Evolutionary conservation across 2,113 vertebrate genomes (phyloP).

Genomic region (Scomber japonicus): DNA sequence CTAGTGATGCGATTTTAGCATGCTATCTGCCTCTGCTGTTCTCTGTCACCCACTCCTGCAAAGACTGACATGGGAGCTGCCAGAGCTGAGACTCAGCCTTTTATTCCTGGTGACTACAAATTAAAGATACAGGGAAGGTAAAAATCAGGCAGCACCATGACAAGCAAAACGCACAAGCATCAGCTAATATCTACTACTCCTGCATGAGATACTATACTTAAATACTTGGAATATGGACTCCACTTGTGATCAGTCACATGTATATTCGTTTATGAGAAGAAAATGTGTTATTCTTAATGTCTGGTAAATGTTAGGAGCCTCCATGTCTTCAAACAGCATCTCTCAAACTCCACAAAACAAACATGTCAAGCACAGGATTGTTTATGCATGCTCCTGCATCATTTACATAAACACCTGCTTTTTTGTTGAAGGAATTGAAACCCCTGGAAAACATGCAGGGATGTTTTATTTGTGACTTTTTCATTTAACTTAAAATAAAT

Average conservation of each 20-base stretch:
- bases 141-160: constrained; percentile 71
- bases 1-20: constrained; percentile 82
- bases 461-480: constrained; percentile 55
- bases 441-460: constrained; percentile 21
- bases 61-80: constrained; percentile 80
- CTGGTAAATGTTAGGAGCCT: constrained; percentile 6
- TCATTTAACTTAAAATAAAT: constrained; percentile 46
- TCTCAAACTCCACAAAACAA: constrained; percentile 30
- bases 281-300: not conserved
- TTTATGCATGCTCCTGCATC: constrained; percentile 26
- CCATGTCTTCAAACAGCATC: constrained; percentile 7
- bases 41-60: constrained; percentile 79
- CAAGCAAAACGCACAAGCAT: constrained; percentile 60
- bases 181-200: constrained; percentile 46
- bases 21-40: constrained; percentile 80
- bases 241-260: not conserved
- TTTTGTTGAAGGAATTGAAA: constrained; percentile 21
- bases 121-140: constrained; percentile 70
- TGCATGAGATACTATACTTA: not conserved
- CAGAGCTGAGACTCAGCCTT: constrained; percentile 72
- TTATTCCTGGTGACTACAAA: constrained; percentile 79
- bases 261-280: constrained; percentile 4
- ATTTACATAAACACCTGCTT: constrained; percentile 55
- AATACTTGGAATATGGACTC: constrained; percentile 8
- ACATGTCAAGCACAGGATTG: constrained; percentile 30